Percentiles rank a stretch among this genome's conserved stretches.
Conservation (phyloP, 2,888 invertebrate genomes). For the Habrosyne pyritoides region DNA sequence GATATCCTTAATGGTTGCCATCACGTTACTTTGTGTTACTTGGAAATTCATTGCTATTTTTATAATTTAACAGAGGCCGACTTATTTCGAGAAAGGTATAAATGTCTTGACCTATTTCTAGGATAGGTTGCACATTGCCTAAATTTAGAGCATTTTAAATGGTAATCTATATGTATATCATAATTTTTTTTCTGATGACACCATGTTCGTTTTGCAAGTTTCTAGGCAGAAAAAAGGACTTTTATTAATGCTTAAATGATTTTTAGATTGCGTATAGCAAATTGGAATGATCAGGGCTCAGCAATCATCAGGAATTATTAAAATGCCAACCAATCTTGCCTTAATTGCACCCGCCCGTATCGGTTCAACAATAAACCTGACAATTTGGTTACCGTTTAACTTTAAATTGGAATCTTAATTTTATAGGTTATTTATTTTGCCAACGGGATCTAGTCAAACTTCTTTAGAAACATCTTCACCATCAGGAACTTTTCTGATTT, state of each 20-base stretch:
- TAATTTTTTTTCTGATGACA: neutral
- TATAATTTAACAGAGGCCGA: neutral
- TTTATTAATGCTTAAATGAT: neutral
- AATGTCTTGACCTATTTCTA: slow-evolving; percentile 1
- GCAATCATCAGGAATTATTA: neutral
- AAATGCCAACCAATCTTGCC: neutral
- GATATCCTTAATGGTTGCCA: slow-evolving; percentile 64
- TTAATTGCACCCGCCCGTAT: neutral
- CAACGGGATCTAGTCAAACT: neutral
- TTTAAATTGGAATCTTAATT: neutral
- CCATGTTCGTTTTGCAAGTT: neutral
- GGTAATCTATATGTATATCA: neutral
- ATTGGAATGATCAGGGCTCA: neutral
- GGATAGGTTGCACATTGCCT: too few species aligned
- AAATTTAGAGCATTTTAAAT: slow-evolving; percentile 1
- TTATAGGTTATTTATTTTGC: neutral
- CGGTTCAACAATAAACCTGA: neutral
- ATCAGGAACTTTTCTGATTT: too few species aligned
- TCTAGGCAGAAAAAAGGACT: neutral
- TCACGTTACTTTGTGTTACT: slow-evolving; percentile 41
- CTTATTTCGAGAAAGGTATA: neutral
- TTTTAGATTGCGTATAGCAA: neutral
- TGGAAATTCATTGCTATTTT: neutral
- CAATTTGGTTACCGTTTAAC: neutral
- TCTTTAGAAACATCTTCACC: too few species aligned